Percentiles rank a stretch among this genome's conserved stretches.
phyloP scores from a whole-genome alignment of 37 sponge, comb jelly and placozoan genomes.

The Mnemiopsis leidyi region DNA sequence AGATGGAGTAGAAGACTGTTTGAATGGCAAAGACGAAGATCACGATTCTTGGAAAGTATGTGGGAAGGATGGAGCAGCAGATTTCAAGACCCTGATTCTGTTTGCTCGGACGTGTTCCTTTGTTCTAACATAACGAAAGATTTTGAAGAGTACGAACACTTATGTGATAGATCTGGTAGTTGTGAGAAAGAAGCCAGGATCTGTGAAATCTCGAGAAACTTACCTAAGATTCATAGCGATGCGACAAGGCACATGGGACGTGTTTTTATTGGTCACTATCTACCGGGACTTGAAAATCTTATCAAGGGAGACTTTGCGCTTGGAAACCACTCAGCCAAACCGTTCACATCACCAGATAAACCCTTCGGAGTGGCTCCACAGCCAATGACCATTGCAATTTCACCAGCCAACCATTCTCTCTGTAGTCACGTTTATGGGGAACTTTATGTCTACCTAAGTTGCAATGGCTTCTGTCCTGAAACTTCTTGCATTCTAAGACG shows the following conservation, averaged over 20 bases:
- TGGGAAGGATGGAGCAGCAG: not conserved
- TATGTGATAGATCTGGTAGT: not conserved
- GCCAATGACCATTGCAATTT: not conserved
- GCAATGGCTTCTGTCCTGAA: not conserved
- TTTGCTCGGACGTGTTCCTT: not conserved
- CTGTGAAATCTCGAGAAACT: not conserved
- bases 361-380: not conserved
- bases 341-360: not conserved
- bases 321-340: not conserved
- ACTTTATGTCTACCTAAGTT: conserved; percentile 7
- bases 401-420: not conserved
- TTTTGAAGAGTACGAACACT: not conserved
- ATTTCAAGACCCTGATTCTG: not conserved
- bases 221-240: not conserved
- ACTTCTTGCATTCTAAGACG: not conserved
- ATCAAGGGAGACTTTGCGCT: not conserved
- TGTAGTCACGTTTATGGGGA: not conserved
- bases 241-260: not conserved
- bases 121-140: not conserved
- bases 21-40: conserved; percentile 17
- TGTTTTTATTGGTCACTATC: not conserved
- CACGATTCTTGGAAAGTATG: not conserved
- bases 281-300: conserved; percentile 1
- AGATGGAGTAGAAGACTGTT: conserved; percentile 20
- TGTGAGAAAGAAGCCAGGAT: not conserved